Conservation (phyloP, 2,888 invertebrate species). For the Cybosia mesomella region DNA sequence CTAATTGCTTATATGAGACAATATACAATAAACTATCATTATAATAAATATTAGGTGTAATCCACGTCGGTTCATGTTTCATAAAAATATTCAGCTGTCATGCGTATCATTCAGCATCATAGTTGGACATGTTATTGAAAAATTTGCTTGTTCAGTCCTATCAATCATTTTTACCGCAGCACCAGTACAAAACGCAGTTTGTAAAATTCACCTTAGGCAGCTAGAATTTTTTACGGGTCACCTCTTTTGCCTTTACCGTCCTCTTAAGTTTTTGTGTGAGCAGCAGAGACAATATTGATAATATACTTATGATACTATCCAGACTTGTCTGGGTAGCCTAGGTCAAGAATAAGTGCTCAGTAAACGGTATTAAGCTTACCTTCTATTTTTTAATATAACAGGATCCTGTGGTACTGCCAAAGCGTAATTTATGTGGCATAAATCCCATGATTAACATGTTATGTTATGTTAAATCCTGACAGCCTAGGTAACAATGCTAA, state of each 20-base stretch:
- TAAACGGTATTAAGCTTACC: not conserved
- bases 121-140: not conserved
- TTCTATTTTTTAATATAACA: too few relatives aligned
- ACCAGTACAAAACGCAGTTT: not conserved
- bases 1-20: too few relatives aligned
- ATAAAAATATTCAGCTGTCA: not conserved
- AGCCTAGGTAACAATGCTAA: too few relatives aligned
- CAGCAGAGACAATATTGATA: not conserved
- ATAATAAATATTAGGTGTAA: too few relatives aligned
- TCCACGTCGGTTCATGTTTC: not conserved
- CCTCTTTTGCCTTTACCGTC: too few relatives aligned
- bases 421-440: too few relatives aligned
- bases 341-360: not conserved
- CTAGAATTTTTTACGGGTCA: not conserved
- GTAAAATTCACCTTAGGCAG: conserved; percentile 6
- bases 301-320: not conserved
- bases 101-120: not conserved
- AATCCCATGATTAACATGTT: too few relatives aligned
- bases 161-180: not conserved
- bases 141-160: not conserved
- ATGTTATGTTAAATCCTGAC: too few relatives aligned
- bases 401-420: too few relatives aligned
- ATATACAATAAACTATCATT: too few relatives aligned
- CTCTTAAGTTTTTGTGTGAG: too few relatives aligned
- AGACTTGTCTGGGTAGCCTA: not conserved